Evolutionary conservation across 2,888 invertebrate genomes (phyloP).

Genomic region (Cryptocephalus moraei): DNA sequence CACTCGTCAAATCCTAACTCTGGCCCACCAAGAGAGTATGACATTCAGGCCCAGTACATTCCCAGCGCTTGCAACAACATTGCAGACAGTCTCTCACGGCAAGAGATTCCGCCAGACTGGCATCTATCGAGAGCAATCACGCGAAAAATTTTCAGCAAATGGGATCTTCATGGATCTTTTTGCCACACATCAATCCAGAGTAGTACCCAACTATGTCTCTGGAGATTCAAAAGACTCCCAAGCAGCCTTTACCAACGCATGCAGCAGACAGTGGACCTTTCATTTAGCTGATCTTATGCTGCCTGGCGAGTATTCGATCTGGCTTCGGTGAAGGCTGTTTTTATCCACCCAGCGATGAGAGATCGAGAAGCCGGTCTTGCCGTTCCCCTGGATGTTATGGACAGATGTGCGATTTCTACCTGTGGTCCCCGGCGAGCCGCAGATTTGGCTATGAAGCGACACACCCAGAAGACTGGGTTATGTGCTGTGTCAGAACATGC

Average conservation of each 20-base stretch:
- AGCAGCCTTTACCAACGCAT: constrained; percentile 12
- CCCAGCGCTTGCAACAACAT: constrained; percentile 13
- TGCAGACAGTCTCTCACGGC: constrained; percentile 15
- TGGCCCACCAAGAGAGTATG: too few species aligned
- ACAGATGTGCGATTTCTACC: neutral
- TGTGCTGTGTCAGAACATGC: too few species aligned
- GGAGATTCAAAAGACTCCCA: constrained; percentile 5
- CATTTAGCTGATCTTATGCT: constrained; percentile 16
- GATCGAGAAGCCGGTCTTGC: constrained; percentile 19
- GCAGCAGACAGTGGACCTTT: too few species aligned
- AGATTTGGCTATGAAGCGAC: too few species aligned
- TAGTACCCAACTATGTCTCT: too few species aligned
- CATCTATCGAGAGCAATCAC: constrained; percentile 6
- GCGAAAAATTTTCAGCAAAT: constrained; percentile 8
- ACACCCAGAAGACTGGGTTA: too few species aligned
- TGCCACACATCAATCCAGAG: constrained; percentile 9
- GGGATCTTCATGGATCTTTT: constrained; percentile 16
- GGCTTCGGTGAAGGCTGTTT: constrained; percentile 21
- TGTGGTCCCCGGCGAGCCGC: too few species aligned
- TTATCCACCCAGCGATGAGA: constrained; percentile 23
- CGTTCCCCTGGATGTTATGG: too few species aligned
- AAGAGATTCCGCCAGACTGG: constrained; percentile 10
- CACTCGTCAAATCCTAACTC: too few species aligned
- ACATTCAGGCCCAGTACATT: constrained; percentile 1
- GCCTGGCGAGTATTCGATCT: constrained; percentile 18